Evolutionary conservation across 2,113 vertebrate genomes (phyloP).

Genomic region (Gambusia holbrooki): DNA sequence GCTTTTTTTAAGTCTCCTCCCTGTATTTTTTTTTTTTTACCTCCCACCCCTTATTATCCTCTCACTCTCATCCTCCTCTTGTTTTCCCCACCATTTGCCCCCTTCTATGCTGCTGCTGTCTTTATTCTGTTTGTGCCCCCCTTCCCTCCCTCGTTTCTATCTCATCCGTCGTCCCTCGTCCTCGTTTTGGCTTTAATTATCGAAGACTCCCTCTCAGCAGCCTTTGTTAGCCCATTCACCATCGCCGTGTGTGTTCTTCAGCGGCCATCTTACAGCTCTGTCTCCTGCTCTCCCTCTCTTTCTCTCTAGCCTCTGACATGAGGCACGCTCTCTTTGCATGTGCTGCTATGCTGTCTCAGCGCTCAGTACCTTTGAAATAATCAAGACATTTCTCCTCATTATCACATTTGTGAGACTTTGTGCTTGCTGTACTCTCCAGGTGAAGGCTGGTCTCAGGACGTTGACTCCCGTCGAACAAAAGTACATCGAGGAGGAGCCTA

Average conservation of each 20-base stretch:
- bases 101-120: conserved; percentile 55
- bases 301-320: conserved; percentile 59
- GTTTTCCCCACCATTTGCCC: conserved; percentile 44
- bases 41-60: conserved; percentile 50
- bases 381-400: neutral
- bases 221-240: conserved; percentile 76
- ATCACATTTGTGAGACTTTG: conserved; percentile 16
- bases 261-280: conserved; percentile 79
- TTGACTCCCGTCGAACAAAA: conserved; percentile 96
- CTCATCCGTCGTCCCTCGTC: conserved; percentile 70
- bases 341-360: conserved; percentile 27
- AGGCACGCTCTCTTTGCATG: conserved; percentile 40
- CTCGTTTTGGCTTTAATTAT: conserved; percentile 82
- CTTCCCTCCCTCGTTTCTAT: conserved; percentile 50
- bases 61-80: conserved; percentile 49
- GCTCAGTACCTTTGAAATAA: neutral
- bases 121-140: conserved; percentile 72
- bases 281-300: conserved; percentile 31
- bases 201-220: conserved; percentile 73
- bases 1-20: conserved; percentile 68
- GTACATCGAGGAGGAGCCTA: conserved; percentile 97
- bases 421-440: conserved; percentile 81
- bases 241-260: conserved; percentile 69
- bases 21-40: conserved; percentile 39
- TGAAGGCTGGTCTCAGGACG: conserved; percentile 96